These are phyloP conservation scores for Ylistrum balloti DNA, from an alignment of 1,140 invertebrate genomes.

Conservation along the genomic window DNA sequence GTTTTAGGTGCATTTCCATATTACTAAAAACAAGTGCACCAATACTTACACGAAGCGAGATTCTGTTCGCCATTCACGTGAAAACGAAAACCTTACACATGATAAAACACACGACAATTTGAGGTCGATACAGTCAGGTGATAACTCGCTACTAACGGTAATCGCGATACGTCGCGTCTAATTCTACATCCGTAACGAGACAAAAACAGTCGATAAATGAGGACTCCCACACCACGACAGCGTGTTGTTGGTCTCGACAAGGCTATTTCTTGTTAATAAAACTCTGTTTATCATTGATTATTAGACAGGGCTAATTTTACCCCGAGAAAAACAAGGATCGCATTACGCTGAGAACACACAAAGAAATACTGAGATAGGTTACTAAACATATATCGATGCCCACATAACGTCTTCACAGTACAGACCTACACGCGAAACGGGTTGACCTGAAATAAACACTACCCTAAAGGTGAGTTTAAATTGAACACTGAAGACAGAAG, in stretches of 20 bases:
- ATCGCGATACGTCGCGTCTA: neutral
- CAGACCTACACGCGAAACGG: too few species aligned
- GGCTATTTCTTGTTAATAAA: neutral
- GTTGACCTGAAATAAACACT: too few species aligned
- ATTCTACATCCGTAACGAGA: neutral
- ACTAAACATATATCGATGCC: neutral
- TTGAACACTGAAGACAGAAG: too few species aligned
- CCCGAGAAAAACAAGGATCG: neutral
- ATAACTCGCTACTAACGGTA: neutral
- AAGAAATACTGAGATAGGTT: neutral
- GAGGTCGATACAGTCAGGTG: too few species aligned
- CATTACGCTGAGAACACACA: neutral
- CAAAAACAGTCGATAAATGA: conserved; percentile 20
- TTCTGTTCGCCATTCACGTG: too few species aligned
- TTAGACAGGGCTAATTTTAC: neutral
- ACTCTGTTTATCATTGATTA: neutral
- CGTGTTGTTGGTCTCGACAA: neutral
- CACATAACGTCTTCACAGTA: too few species aligned
- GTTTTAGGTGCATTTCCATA: too few species aligned
- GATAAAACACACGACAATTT: too few species aligned
- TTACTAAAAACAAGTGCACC: too few species aligned
- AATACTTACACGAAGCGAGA: too few species aligned
- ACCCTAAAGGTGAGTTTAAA: too few species aligned
- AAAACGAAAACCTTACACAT: too few species aligned
- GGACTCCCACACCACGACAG: neutral